Evolutionary conservation across 2,113 vertebrate species (phyloP).

Genomic region (Labeo catla): DNA sequence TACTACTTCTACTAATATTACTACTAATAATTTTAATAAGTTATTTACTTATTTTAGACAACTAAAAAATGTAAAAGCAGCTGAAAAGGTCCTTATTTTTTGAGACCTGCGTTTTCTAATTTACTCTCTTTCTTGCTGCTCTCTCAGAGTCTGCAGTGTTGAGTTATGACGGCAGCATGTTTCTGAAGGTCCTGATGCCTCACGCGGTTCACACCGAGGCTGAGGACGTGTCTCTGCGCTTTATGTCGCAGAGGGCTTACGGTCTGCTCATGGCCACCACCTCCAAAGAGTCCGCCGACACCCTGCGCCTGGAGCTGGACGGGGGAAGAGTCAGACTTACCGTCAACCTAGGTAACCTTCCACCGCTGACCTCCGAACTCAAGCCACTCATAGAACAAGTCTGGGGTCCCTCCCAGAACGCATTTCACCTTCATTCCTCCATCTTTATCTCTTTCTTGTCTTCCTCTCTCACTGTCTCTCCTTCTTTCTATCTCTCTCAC

Average conservation of each 20-base stretch:
- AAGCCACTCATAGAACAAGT: background rate
- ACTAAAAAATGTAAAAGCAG: background rate
- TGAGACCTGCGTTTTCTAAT: background rate
- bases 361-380: background rate
- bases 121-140: constrained; percentile 1
- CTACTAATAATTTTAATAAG: too few relatives aligned
- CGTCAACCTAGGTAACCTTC: constrained; percentile 90
- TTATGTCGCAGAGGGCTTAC: constrained; percentile 93
- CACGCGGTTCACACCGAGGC: constrained; percentile 89
- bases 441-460: background rate
- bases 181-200: constrained; percentile 90
- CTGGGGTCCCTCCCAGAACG: background rate
- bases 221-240: constrained; percentile 91
- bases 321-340: constrained; percentile 92
- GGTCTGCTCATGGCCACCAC: constrained; percentile 94
- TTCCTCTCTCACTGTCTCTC: background rate
- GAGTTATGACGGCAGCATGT: constrained; percentile 95
- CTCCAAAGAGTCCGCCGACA: constrained; percentile 93
- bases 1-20: too few relatives aligned
- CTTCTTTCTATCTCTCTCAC: background rate
- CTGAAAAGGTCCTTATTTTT: background rate
- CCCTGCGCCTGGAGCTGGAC: constrained; percentile 92
- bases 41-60: background rate
- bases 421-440: constrained; percentile 35
- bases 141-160: constrained; percentile 87